These are phyloP conservation scores for Typhlichthys subterraneus DNA, from an alignment of 2,797 vertebrate species.

Conservation along the genomic window DNA sequence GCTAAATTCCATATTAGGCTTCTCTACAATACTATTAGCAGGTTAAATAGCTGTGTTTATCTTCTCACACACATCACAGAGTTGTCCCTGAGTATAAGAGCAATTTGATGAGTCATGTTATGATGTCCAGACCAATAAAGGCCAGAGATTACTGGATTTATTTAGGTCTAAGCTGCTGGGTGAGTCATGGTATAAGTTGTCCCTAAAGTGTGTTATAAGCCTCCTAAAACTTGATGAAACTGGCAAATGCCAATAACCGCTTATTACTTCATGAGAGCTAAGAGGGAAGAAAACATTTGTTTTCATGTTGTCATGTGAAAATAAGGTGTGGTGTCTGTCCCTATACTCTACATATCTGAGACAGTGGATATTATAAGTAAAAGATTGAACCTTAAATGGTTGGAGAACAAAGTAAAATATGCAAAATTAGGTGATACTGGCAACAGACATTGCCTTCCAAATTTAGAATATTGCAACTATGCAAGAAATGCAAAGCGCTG, in stretches of 20 bases:
- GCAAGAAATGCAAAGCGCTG: too few relatives aligned
- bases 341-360: too few relatives aligned
- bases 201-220: conserved; percentile 5
- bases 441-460: too few relatives aligned
- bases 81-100: conserved; percentile 4
- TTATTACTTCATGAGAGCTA: conserved; percentile 9
- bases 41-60: conserved; percentile 17
- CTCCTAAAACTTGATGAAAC: conserved; percentile 5
- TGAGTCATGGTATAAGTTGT: not conserved
- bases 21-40: too few relatives aligned
- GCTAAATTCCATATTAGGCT: too few relatives aligned
- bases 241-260: conserved; percentile 5
- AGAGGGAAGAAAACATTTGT: conserved; percentile 10
- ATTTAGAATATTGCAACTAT: too few relatives aligned
- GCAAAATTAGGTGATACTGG: too few relatives aligned
- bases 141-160: not conserved
- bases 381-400: too few relatives aligned
- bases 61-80: conserved; percentile 16
- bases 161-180: not conserved
- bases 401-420: too few relatives aligned
- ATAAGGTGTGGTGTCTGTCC: too few relatives aligned
- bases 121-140: conserved; percentile 16
- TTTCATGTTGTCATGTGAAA: too few relatives aligned
- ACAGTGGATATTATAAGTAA: too few relatives aligned
- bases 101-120: conserved; percentile 12